A percentile compares a stretch with the other conserved stretches of the same genome.
These are phyloP conservation scores for Salarias fasciatus DNA, from an alignment of 2,797 vertebrate species.

Conservation along the genomic window DNA sequence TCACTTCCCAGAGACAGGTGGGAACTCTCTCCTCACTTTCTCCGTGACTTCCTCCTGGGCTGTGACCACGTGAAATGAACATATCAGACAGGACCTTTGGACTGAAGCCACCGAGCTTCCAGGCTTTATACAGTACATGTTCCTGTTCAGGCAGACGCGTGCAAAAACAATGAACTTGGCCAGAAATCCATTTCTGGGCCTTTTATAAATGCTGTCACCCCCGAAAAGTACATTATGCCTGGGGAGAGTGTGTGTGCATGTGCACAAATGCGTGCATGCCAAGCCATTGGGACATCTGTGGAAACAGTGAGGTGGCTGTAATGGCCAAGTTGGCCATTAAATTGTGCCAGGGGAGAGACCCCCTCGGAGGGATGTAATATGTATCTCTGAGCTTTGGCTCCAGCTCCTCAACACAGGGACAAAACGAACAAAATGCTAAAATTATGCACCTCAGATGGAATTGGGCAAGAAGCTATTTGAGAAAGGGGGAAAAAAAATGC, in stretches of 20 bases:
- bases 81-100: constrained; percentile 37
- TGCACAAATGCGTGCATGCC: constrained; percentile 58
- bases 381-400: constrained; percentile 65
- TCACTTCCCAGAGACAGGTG: constrained; percentile 26
- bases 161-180: constrained; percentile 16
- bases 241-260: constrained; percentile 50
- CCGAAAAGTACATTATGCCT: constrained; percentile 34
- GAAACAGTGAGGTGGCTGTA: constrained; percentile 50
- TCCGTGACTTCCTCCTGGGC: background rate
- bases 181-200: constrained; percentile 27
- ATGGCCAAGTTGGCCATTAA: constrained; percentile 69
- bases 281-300: constrained; percentile 71
- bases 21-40: constrained; percentile 5
- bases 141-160: constrained; percentile 46
- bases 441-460: constrained; percentile 16
- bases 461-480: background rate
- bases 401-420: constrained; percentile 18
- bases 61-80: constrained; percentile 24
- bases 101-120: constrained; percentile 24
- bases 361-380: constrained; percentile 69
- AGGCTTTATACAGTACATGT: constrained; percentile 35
- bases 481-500: too few relatives aligned
- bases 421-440: constrained; percentile 30
- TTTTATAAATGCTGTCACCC: constrained; percentile 32
- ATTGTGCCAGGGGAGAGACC: constrained; percentile 54